Conservation (phyloP, 2,888 invertebrate species). For the Oscheius sp. region DNA sequence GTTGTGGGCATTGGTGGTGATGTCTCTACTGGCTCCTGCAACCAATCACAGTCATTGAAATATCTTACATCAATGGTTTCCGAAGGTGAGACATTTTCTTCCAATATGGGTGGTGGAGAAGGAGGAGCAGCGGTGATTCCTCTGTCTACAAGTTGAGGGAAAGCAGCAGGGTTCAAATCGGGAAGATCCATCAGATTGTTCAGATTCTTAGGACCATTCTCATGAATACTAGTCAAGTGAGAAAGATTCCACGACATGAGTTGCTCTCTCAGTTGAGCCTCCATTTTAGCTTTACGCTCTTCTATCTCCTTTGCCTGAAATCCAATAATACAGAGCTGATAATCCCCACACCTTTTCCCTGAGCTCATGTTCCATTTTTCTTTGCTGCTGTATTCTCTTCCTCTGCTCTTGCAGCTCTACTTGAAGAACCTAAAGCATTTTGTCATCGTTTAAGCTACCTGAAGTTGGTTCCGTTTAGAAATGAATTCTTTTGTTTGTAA, state of each 20-base stretch:
- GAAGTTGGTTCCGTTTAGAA: constrained; percentile 46
- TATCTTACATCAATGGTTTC: neutral
- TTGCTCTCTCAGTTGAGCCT: constrained; percentile 48
- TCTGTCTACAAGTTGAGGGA: constrained; percentile 8
- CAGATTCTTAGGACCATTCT: neutral
- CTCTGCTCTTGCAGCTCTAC: constrained; percentile 52
- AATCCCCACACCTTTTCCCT: constrained; percentile 36
- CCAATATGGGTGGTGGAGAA: neutral
- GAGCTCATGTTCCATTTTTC: constrained; percentile 47
- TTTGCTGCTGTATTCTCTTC: constrained; percentile 48
- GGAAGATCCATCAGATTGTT: constrained; percentile 13
- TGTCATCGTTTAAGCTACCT: neutral
- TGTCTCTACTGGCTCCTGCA: neutral
- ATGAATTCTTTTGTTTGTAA: constrained; percentile 56
- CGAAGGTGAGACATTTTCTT: neutral
- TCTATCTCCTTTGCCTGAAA: constrained; percentile 48
- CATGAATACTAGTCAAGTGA: constrained; percentile 6
- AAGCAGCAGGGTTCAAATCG: constrained; percentile 3
- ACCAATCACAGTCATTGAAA: neutral
- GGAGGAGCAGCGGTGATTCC: constrained; percentile 12
- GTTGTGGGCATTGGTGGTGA: neutral
- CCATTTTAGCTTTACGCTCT: constrained; percentile 43
- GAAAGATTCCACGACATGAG: constrained; percentile 42
- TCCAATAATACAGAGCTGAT: neutral
- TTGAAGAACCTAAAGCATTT: constrained; percentile 42